These are phyloP conservation scores for Phaethon lepturus DNA, from an alignment of 2,113 vertebrate species.

Conservation along the genomic window DNA sequence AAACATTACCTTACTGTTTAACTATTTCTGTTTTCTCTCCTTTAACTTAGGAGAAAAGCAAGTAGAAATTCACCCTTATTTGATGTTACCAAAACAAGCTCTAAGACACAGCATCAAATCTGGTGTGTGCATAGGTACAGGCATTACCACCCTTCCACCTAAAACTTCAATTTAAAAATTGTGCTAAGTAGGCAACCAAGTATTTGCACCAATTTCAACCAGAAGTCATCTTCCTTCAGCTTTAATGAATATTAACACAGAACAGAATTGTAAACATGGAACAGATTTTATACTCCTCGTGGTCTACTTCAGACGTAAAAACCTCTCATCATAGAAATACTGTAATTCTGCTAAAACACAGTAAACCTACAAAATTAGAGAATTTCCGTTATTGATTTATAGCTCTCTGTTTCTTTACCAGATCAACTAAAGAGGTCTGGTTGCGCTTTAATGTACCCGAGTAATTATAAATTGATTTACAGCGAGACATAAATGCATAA, in stretches of 20 bases:
- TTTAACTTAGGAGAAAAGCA: neutral
- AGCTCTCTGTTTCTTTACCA: neutral
- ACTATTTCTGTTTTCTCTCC: neutral
- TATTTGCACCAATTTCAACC: neutral
- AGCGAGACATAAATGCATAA: neutral
- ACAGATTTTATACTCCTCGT: neutral
- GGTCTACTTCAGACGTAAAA: neutral
- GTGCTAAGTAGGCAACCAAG: neutral
- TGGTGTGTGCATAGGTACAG: rapidly evolving
- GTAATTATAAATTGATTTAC: neutral
- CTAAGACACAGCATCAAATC: neutral
- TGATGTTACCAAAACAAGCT: neutral
- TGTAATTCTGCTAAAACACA: neutral
- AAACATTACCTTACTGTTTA: neutral
- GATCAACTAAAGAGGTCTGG: neutral
- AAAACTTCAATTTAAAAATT: neutral
- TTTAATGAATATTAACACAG: neutral
- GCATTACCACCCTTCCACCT: neutral
- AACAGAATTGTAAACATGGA: neutral
- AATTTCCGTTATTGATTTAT: neutral
- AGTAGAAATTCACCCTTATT: neutral
- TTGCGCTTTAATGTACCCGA: neutral
- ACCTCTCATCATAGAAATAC: neutral
- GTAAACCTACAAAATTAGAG: neutral
- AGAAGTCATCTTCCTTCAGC: neutral